Percentiles rank a stretch among this genome's conserved stretches.
Evolutionary conservation across 2,797 vertebrate species (phyloP).

Genomic region (Danionella dracula): DNA sequence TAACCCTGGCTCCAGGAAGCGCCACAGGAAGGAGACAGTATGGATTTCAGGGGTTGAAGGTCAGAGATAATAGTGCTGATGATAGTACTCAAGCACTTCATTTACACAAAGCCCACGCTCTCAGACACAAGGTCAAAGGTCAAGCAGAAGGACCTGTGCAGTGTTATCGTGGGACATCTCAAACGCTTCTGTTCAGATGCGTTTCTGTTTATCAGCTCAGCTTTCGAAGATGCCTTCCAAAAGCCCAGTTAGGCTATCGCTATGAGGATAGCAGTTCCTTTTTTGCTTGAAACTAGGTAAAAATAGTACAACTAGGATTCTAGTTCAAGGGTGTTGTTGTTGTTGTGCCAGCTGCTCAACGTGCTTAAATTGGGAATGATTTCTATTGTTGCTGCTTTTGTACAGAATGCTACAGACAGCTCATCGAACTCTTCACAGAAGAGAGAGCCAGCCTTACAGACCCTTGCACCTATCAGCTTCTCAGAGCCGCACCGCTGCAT

Average conservation of each 20-base stretch:
- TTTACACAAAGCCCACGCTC: conserved; percentile 20
- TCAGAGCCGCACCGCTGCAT: conserved; percentile 84
- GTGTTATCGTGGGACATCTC: not conserved
- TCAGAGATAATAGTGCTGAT: conserved; percentile 28
- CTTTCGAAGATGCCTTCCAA: too few relatives aligned
- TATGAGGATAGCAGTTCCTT: too few relatives aligned
- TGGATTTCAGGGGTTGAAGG: conserved; percentile 34
- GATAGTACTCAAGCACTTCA: conserved; percentile 15
- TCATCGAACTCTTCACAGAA: conserved; percentile 95
- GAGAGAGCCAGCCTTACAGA: conserved; percentile 74
- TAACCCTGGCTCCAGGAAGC: conserved; percentile 32
- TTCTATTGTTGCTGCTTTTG: not conserved
- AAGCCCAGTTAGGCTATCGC: not conserved
- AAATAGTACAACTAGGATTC: not conserved
- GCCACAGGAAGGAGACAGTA: conserved; percentile 36
- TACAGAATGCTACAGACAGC: conserved; percentile 92
- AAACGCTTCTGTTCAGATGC: not conserved
- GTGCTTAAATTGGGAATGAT: not conserved
- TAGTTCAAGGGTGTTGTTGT: not conserved
- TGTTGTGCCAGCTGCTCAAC: not conserved
- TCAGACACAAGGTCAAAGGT: conserved; percentile 7
- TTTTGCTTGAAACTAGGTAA: too few relatives aligned
- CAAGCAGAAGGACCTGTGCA: conserved; percentile 3
- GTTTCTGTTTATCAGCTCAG: not conserved
- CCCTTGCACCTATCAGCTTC: conserved; percentile 75